Conservation (phyloP, 1,140 invertebrate species). For the Bilobella aurantiaca region DNA sequence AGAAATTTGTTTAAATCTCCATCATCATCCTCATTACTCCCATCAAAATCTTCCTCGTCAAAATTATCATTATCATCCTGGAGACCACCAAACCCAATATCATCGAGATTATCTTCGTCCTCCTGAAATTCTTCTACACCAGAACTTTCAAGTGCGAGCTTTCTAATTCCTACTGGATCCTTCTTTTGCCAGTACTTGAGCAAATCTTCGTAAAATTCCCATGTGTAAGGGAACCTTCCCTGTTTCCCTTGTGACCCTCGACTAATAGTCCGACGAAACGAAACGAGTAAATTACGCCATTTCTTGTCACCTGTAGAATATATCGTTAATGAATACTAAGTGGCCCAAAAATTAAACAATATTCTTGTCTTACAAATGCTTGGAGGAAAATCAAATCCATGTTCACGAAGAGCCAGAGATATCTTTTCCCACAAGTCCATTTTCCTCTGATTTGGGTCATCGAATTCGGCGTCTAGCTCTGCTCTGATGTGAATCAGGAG, state of each 20-base stretch:
- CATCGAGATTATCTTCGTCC: neutral
- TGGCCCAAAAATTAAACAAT: neutral
- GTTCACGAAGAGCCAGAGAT: neutral
- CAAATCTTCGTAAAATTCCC: constrained; percentile 6
- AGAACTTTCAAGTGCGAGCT: neutral
- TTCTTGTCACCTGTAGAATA: neutral
- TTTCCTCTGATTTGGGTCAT: constrained; percentile 3
- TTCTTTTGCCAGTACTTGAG: neutral
- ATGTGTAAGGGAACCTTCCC: neutral
- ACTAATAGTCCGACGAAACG: neutral
- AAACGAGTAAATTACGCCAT: neutral
- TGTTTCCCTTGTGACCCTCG: neutral
- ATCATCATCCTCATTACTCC: neutral
- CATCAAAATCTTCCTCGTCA: neutral
- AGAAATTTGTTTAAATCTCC: constrained; percentile 1
- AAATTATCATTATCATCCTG: neutral
- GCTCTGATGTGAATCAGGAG: neutral
- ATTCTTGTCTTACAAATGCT: neutral
- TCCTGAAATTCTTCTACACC: neutral
- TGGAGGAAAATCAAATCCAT: constrained; percentile 5
- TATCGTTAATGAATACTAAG: neutral
- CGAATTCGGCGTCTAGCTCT: neutral
- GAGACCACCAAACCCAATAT: neutral
- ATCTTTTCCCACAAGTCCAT: constrained; percentile 6
- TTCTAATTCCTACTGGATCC: neutral